phyloP scores from a whole-genome alignment of 2,113 vertebrate species.

The Motacilla tschutschensis region DNA sequence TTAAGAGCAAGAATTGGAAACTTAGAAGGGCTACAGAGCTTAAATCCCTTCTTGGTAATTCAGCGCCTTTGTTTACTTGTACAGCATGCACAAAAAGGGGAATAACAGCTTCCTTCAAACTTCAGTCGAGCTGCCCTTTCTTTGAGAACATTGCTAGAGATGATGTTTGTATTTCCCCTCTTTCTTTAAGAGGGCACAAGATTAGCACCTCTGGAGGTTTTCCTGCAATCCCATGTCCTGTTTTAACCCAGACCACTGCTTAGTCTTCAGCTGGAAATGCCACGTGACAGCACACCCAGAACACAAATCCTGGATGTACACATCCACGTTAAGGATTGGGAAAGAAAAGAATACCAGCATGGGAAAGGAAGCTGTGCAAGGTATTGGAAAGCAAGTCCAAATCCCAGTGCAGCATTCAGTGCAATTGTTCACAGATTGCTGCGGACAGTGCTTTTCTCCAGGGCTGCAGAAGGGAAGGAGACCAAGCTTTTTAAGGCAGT shows the following conservation, averaged over 20 bases:
- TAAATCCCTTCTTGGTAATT: background rate
- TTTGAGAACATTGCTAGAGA: background rate
- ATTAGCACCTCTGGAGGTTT: background rate
- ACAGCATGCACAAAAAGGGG: background rate
- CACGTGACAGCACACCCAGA: background rate
- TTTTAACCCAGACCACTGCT: background rate
- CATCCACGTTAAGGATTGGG: accelerated
- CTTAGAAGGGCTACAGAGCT: background rate
- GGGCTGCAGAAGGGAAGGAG: background rate
- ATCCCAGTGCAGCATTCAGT: background rate
- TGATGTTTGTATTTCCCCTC: accelerated
- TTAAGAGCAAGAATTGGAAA: background rate
- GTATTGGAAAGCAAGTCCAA: background rate
- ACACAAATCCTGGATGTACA: background rate
- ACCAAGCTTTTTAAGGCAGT: background rate
- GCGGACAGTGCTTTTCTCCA: background rate
- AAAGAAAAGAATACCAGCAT: background rate
- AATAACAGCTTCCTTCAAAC: background rate
- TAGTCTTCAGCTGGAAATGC: background rate
- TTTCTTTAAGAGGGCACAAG: background rate
- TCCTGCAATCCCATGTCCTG: background rate
- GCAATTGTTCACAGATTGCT: background rate
- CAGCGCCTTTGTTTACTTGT: background rate
- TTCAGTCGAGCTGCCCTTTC: background rate
- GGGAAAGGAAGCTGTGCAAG: background rate